Evolutionary conservation across 1,140 invertebrate genomes (phyloP).

Genomic region (Leptonema lineaticorne): DNA sequence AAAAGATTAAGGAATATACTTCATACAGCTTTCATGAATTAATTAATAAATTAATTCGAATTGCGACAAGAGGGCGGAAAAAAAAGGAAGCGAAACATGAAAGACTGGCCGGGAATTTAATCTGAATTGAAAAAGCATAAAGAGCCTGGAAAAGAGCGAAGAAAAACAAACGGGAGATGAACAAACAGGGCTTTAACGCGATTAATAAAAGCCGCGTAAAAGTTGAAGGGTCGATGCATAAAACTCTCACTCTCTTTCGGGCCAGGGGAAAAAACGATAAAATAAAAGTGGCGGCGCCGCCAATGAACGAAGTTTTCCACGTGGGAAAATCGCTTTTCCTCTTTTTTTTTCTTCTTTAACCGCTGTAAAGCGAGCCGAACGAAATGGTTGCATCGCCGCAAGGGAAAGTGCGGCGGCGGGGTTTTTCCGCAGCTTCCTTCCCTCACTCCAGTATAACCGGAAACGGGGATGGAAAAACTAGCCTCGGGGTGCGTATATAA

Average conservation of each 20-base stretch:
- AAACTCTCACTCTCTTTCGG: background rate
- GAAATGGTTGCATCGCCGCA: slow-evolving; percentile 1
- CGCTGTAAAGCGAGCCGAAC: background rate
- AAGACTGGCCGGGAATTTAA: too few relatives aligned
- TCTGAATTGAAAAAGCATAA: too few relatives aligned
- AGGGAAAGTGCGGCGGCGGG: too few relatives aligned
- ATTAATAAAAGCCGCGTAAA: background rate
- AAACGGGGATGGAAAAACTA: background rate
- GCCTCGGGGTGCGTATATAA: slow-evolving; percentile 17
- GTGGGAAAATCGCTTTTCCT: slow-evolving; percentile 25
- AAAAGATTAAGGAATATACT: too few relatives aligned
- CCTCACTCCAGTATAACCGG: background rate
- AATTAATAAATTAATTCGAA: too few relatives aligned
- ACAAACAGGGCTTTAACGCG: background rate
- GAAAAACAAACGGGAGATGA: background rate
- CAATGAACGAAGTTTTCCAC: slow-evolving; percentile 23
- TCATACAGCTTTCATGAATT: too few relatives aligned
- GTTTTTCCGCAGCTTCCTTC: slow-evolving; percentile 4
- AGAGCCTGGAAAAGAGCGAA: too few relatives aligned
- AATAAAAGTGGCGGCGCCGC: slow-evolving; percentile 17
- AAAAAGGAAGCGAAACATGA: too few relatives aligned
- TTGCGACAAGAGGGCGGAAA: too few relatives aligned
- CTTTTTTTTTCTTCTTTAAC: too few relatives aligned
- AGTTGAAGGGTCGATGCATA: background rate
- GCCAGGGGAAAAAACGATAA: slow-evolving; percentile 5